phyloP scores from a whole-genome alignment of 2,888 invertebrate genomes.

The Mechanitis mazaeus region DNA sequence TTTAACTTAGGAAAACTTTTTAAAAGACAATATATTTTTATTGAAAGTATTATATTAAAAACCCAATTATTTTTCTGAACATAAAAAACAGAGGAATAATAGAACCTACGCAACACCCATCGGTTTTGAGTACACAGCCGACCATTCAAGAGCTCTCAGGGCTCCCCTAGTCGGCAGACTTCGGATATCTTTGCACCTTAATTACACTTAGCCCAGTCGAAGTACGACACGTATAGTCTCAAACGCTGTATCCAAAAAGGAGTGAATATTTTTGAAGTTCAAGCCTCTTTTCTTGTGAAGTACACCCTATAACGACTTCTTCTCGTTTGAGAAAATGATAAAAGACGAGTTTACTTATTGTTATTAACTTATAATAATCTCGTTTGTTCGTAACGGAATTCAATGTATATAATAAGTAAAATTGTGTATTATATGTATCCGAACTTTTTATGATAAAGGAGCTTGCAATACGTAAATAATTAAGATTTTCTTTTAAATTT shows the following conservation, averaged over 20 bases:
- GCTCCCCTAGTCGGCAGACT: conserved; percentile 59
- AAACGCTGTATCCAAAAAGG: conserved; percentile 50
- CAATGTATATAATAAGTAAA: too few species aligned
- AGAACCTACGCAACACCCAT: conserved; percentile 66
- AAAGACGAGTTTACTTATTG: not conserved
- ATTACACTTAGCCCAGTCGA: conserved; percentile 63
- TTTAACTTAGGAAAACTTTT: not conserved
- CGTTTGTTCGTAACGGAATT: too few species aligned
- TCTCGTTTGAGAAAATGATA: conserved; percentile 1
- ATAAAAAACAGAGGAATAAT: conserved; percentile 52
- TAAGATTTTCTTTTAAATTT: conserved; percentile 13
- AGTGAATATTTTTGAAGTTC: conserved; percentile 49
- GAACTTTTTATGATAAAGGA: too few species aligned
- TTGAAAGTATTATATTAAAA: conserved; percentile 10
- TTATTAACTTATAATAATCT: not conserved
- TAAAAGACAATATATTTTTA: not conserved
- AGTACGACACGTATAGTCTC: conserved; percentile 64
- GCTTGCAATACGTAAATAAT: not conserved
- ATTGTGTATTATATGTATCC: too few species aligned
- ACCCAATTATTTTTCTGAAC: conserved; percentile 66
- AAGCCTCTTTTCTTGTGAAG: conserved; percentile 45
- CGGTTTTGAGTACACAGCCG: conserved; percentile 62
- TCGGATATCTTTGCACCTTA: conserved; percentile 75
- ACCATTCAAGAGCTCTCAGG: conserved; percentile 62
- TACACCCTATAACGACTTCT: conserved; percentile 29